Conservation (phyloP, 2,888 invertebrate species). For the Cyclophora punctaria region DNA sequence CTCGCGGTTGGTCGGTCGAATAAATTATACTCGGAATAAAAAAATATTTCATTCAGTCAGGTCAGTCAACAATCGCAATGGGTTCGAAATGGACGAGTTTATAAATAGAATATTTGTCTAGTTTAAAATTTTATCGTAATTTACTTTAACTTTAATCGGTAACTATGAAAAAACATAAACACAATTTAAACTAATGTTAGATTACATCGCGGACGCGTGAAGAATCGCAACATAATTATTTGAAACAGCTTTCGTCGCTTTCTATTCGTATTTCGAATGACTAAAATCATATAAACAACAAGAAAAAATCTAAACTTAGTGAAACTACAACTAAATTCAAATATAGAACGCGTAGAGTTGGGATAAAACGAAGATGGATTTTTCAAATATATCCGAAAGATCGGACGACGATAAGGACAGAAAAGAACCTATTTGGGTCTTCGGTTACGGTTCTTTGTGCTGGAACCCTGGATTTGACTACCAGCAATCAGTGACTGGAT, state of each 20-base stretch:
- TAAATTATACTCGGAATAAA: too few species aligned
- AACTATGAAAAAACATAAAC: slow-evolving; percentile 49
- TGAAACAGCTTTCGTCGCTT: slow-evolving; percentile 34
- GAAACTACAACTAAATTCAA: not conserved
- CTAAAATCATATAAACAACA: not conserved
- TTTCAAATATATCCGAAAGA: slow-evolving; percentile 5
- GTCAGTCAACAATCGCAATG: slow-evolving; percentile 32
- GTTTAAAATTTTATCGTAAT: slow-evolving; percentile 7
- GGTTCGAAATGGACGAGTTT: slow-evolving; percentile 33
- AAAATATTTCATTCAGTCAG: not conserved
- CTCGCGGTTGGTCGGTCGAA: too few species aligned
- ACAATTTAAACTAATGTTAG: slow-evolving; percentile 23
- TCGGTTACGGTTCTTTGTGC: slow-evolving; percentile 96
- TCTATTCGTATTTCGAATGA: slow-evolving; percentile 29
- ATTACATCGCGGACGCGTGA: slow-evolving; percentile 27
- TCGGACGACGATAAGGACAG: slow-evolving; percentile 17
- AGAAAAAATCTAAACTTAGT: not conserved
- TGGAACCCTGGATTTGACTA: slow-evolving; percentile 96
- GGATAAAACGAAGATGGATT: slow-evolving; percentile 10
- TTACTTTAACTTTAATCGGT: slow-evolving; percentile 21
- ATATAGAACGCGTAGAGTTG: not conserved
- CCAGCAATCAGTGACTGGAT: slow-evolving; percentile 86
- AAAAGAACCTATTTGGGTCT: slow-evolving; percentile 85
- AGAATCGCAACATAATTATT: slow-evolving; percentile 13
- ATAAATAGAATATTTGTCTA: slow-evolving; percentile 1